Percentiles rank a stretch among this genome's conserved stretches.
Conservation (phyloP, 2,797 vertebrate genomes). For the Enteromius mattozi region DNA sequence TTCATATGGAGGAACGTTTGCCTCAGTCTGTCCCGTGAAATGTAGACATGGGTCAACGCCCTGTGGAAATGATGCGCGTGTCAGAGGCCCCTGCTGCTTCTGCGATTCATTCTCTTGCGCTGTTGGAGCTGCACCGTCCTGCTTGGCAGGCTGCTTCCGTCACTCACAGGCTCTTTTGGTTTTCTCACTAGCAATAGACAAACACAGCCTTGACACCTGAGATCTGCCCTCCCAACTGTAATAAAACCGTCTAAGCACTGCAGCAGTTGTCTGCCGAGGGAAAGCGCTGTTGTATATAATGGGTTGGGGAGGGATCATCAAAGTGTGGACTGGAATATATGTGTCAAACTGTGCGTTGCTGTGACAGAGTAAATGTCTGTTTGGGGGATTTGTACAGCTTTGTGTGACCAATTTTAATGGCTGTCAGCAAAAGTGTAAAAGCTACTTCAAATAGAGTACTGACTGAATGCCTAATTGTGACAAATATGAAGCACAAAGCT, state of each 20-base stretch:
- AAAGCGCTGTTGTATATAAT: constrained; percentile 53
- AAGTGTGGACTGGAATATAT: constrained; percentile 43
- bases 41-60: constrained; percentile 67
- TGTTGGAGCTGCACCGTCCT: constrained; percentile 68
- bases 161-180: constrained; percentile 69
- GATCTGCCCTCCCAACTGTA: constrained; percentile 63
- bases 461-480: not conserved
- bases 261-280: constrained; percentile 61
- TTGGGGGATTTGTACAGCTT: constrained; percentile 37
- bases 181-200: constrained; percentile 69
- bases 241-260: constrained; percentile 62
- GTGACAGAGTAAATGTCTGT: constrained; percentile 30
- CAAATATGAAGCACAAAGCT: not conserved
- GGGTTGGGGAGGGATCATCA: constrained; percentile 45
- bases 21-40: constrained; percentile 62
- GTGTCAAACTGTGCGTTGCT: constrained; percentile 24
- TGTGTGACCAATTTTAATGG: constrained; percentile 31
- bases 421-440: constrained; percentile 11
- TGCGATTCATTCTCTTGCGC: constrained; percentile 65
- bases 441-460: not conserved
- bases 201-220: constrained; percentile 58
- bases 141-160: constrained; percentile 65
- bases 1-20: constrained; percentile 65
- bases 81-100: constrained; percentile 57
- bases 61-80: constrained; percentile 66